Conservation (phyloP, 2,113 vertebrate species). For the Axis porcinus region DNA sequence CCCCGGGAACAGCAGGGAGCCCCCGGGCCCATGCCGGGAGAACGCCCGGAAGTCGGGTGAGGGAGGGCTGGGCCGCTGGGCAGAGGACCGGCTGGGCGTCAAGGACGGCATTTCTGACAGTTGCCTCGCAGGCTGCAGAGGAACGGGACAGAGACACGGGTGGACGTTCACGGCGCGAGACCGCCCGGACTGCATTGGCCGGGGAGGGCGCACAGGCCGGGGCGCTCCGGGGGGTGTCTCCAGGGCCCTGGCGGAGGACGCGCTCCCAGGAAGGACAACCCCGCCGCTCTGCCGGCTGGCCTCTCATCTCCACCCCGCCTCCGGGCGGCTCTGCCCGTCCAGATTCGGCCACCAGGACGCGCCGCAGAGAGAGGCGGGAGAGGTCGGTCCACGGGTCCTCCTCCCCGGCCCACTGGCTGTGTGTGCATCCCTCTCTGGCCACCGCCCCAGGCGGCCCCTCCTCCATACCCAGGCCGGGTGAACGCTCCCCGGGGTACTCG, state of each 20-base stretch:
- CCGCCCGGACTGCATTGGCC: not conserved
- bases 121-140: not conserved
- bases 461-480: not conserved
- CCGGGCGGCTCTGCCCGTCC: not conserved
- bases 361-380: not conserved
- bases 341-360: not conserved
- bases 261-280: not conserved
- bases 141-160: not conserved
- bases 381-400: not conserved
- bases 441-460: not conserved
- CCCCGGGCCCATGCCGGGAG: not conserved
- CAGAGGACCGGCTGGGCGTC: not conserved
- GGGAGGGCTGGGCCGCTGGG: not conserved
- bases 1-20: not conserved
- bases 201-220: not conserved
- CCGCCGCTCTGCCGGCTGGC: not conserved
- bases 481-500: not conserved
- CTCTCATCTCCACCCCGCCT: not conserved
- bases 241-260: not conserved
- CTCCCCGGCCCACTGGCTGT: not conserved
- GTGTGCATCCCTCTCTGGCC: not conserved
- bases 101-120: not conserved
- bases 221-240: not conserved
- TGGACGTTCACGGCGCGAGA: not conserved
- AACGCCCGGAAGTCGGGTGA: not conserved